Conservation (phyloP, 2,797 vertebrate species). For the Enteromius viviparus region DNA sequence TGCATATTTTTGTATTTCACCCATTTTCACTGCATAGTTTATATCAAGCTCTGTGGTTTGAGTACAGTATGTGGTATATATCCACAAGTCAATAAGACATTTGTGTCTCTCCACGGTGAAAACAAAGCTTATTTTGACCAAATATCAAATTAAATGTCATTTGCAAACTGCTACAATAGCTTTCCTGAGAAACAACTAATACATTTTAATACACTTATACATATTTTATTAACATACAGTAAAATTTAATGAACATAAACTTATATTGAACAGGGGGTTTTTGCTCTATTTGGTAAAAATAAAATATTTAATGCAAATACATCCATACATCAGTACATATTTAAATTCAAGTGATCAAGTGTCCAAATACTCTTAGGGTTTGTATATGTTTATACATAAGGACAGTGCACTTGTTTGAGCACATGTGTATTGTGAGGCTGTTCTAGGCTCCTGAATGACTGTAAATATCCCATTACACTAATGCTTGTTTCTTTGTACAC, state of each 20-base stretch:
- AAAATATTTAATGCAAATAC: background rate
- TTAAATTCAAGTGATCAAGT: background rate
- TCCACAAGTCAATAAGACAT: background rate
- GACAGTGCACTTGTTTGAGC: conserved; percentile 33
- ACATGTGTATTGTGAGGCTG: conserved; percentile 33
- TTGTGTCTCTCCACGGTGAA: background rate
- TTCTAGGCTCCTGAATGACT: conserved; percentile 50
- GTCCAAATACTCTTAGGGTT: background rate
- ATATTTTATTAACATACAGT: background rate
- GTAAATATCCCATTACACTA: conserved; percentile 52
- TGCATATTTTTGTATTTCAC: background rate
- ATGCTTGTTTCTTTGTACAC: conserved; percentile 76
- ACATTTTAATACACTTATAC: no score
- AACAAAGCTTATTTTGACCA: background rate
- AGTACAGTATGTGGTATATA: background rate
- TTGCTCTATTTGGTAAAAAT: background rate
- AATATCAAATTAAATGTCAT: background rate
- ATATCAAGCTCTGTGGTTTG: background rate
- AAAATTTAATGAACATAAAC: no score
- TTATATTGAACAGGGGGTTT: background rate
- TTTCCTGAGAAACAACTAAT: background rate
- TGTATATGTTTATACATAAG: background rate
- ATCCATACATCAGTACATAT: background rate
- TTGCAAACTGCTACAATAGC: background rate
- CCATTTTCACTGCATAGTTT: background rate